Percentiles rank a stretch among this genome's conserved stretches.
Conservation (phyloP, 2,113 vertebrate species). For the Alethe diademata region DNA sequence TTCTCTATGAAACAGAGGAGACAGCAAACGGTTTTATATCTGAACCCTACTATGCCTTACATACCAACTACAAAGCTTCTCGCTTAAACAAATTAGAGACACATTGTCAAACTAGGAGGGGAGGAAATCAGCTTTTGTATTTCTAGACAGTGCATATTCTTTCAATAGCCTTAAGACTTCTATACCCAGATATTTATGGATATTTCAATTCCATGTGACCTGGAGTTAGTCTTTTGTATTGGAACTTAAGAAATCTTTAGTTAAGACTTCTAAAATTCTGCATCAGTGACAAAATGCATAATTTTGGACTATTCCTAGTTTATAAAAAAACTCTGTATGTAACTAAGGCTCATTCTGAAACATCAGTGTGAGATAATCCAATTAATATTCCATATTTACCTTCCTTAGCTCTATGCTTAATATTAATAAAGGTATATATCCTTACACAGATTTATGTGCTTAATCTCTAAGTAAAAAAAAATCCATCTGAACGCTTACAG, state of each 20-base stretch:
- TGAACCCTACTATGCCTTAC: not conserved
- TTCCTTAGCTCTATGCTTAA: not conserved
- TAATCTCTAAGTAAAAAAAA: not conserved
- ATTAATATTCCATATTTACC: not conserved
- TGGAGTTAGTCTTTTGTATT: not conserved
- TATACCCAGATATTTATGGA: not conserved
- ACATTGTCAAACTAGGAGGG: not conserved
- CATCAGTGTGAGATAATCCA: not conserved
- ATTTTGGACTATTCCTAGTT: not conserved
- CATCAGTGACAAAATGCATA: not conserved
- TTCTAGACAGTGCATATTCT: not conserved
- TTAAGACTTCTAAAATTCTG: not conserved
- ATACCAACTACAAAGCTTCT: not conserved
- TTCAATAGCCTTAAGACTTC: not conserved
- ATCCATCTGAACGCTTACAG: not conserved
- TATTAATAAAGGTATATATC: not conserved
- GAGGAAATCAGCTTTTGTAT: not conserved
- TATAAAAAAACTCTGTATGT: accelerated
- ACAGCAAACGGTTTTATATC: not conserved
- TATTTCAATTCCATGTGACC: not conserved
- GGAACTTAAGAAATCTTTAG: not conserved
- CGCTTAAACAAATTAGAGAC: not conserved
- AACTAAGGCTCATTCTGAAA: not conserved
- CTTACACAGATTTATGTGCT: not conserved
- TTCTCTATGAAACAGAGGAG: not conserved